These are phyloP conservation scores for Lysiphlebus fabarum DNA, from an alignment of 1,140 invertebrate genomes.

Conservation along the genomic window DNA sequence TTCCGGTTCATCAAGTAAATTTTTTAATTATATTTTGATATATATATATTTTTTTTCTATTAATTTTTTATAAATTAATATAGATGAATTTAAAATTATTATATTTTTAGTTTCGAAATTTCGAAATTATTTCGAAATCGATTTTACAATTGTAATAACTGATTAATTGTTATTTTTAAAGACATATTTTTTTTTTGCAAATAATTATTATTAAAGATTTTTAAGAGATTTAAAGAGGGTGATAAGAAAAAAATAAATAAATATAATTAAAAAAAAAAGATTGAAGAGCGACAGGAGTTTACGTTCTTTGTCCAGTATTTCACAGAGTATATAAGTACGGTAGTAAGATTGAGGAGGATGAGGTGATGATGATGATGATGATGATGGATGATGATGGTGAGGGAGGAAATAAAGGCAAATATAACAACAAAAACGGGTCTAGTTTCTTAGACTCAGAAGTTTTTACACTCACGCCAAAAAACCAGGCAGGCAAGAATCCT, in stretches of 20 bases:
- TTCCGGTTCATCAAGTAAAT: no score
- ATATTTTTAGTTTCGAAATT: no score
- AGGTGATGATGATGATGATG: no score
- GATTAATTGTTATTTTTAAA: no score
- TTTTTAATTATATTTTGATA: no score
- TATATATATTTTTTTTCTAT: no score
- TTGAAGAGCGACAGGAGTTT: not conserved
- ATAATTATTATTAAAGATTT: not conserved
- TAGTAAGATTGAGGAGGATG: not conserved
- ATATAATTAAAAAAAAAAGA: constrained; percentile 14
- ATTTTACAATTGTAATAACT: no score
- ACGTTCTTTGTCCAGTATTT: constrained; percentile 51
- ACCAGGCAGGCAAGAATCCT: constrained; percentile 6
- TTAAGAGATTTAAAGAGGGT: constrained; percentile 1
- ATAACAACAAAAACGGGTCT: constrained; percentile 53
- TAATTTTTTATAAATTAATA: no score
- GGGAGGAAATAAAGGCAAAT: constrained; percentile 22
- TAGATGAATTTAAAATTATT: no score
- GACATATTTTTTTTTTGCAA: no score
- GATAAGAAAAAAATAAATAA: constrained; percentile 1
- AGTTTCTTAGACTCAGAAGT: constrained; percentile 51
- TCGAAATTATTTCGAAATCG: no score
- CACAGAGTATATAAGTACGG: constrained; percentile 30
- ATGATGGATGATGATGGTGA: no score
- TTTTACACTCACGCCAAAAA: constrained; percentile 2